Evolutionary conservation across 2,888 invertebrate species (phyloP), one percentile per base, ranked within the genome.

Genomic region (Xylota segnis): DNA sequence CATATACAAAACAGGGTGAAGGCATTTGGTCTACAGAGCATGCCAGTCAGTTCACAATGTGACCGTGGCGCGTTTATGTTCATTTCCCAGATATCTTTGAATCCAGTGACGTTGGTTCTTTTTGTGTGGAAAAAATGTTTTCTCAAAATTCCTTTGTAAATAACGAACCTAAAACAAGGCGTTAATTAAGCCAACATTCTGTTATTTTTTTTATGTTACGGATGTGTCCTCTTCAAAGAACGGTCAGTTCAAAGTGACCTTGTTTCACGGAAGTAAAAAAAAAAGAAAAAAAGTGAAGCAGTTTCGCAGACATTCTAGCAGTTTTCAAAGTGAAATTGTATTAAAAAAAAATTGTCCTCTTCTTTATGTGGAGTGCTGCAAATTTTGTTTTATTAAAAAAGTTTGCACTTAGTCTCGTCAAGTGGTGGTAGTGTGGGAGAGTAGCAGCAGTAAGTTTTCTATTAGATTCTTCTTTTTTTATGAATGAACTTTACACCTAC

Each of bases 401-500:
- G 78, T 78, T 83, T 68, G n/a, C 43, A 40, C 34, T 47, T 45
- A 56, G 43, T 59, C 43, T 78, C n/a, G 4, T 14, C 47, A 56
- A 78, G 70, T 74, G 72, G 34, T 34, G 43, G 47, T 12, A 32
- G 47, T 58, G 47, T 23, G 63, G 5, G 43, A 63, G 43, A 32
- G 18, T 12, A 70, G 58, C 29, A 74, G 54, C 59, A 59, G 79
- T 79, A 77, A 83, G 77, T 83, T 59, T 76, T 43, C 56, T 58
- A 37, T 47, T n/a, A 71, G 9, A 45, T 59, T 71, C 52, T 58
- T 76, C 37, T 43, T 70, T 75, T 63, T 52, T 79, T 72, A 76
- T 86, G 82, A 86, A 86, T 86, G 86, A 86, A 86, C 72, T 61
- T 82, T 82, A 76, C 76, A 86, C 86, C 72, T 76, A 86, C 82